These are phyloP conservation scores for Stenurella melanura DNA, from an alignment of 2,888 invertebrate genomes.

Conservation along the genomic window DNA sequence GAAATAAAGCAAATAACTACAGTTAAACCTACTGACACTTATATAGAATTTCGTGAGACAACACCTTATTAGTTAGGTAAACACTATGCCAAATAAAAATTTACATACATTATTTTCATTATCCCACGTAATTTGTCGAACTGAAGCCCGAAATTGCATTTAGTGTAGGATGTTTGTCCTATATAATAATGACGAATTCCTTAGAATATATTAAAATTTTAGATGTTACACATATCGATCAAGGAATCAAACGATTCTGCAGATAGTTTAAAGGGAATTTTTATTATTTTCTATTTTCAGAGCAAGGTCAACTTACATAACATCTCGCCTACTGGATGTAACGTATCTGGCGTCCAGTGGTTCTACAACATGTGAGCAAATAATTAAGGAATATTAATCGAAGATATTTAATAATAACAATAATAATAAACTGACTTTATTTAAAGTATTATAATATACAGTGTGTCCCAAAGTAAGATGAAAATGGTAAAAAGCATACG, in stretches of 20 bases:
- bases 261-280: conserved; percentile 15
- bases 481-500: too few species aligned
- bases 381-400: too few species aligned
- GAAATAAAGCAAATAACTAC: not conserved
- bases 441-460: too few species aligned
- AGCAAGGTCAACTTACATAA: conserved; percentile 32
- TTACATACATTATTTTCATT: conserved; percentile 21
- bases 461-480: too few species aligned
- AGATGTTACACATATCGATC: not conserved
- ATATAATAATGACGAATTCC: not conserved
- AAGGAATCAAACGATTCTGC: conserved; percentile 23
- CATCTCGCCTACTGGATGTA: conserved; percentile 23
- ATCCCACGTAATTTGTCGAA: conserved; percentile 2
- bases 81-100: conserved; percentile 6
- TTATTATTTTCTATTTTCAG: conserved; percentile 30
- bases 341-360: not conserved
- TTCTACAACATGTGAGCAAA: not conserved
- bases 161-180: not conserved
- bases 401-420: too few species aligned
- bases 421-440: too few species aligned
- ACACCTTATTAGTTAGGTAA: conserved; percentile 9
- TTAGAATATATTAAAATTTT: not conserved
- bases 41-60: conserved; percentile 2
- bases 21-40: conserved; percentile 8
- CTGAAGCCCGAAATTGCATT: not conserved